A percentile compares a stretch with the other conserved stretches of the same genome.
phyloP scores from a whole-genome alignment of 2,888 invertebrate species.

The Drosophila aldrichi region DNA sequence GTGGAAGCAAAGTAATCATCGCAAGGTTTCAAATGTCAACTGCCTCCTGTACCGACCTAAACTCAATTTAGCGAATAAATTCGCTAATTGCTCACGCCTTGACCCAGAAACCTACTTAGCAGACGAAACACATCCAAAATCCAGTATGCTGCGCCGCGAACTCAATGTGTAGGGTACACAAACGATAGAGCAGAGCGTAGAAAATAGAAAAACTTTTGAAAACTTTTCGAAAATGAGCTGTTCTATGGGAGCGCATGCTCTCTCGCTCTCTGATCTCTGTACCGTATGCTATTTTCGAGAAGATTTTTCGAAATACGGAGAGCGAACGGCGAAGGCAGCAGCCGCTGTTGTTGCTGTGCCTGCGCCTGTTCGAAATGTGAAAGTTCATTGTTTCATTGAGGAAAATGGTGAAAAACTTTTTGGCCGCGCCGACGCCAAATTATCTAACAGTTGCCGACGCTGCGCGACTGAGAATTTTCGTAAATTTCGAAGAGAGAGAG shows the following conservation, averaged over 20 bases:
- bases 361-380: slow-evolving; percentile 68
- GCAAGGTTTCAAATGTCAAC: slow-evolving; percentile 20
- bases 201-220: slow-evolving; percentile 55
- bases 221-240: slow-evolving; percentile 60
- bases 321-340: slow-evolving; percentile 13
- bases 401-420: slow-evolving; percentile 67
- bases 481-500: slow-evolving; percentile 29
- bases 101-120: slow-evolving; percentile 70
- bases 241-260: neutral
- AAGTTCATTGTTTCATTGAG: slow-evolving; percentile 82
- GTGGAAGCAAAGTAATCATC: slow-evolving; percentile 2
- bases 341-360: slow-evolving; percentile 30
- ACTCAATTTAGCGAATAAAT: slow-evolving; percentile 14
- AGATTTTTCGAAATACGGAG: slow-evolving; percentile 31
- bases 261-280: neutral
- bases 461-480: slow-evolving; percentile 43
- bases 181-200: slow-evolving; percentile 24
- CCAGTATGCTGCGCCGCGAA: slow-evolving; percentile 37
- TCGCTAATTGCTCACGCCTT: slow-evolving; percentile 60
- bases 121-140: slow-evolving; percentile 20
- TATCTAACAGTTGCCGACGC: slow-evolving; percentile 65
- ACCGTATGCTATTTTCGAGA: slow-evolving; percentile 58
- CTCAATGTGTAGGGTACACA: slow-evolving; percentile 59
- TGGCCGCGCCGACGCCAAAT: slow-evolving; percentile 57
- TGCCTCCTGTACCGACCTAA: slow-evolving; percentile 4